Percentiles rank a stretch among this genome's conserved stretches.
Conservation (phyloP, 1,140 invertebrate genomes). For the Pomacea maculata region DNA sequence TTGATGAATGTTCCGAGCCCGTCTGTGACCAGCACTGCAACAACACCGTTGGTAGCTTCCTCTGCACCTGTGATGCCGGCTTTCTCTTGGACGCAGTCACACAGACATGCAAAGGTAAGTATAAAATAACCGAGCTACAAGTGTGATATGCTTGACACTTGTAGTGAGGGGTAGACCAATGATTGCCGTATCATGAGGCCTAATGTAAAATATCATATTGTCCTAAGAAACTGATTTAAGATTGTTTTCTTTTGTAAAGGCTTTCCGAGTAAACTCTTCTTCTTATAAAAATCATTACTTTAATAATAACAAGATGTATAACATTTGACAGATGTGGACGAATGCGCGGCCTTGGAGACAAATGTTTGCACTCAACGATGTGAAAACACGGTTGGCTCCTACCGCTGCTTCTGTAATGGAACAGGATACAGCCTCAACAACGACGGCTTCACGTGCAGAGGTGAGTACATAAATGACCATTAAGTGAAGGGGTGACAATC, state of each 20-base stretch:
- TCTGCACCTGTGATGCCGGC: neutral
- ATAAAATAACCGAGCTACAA: too few relatives aligned
- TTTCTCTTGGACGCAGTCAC: neutral
- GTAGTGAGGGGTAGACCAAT: too few relatives aligned
- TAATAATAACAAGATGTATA: too few relatives aligned
- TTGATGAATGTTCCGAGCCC: neutral
- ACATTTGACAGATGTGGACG: neutral
- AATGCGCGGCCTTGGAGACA: neutral
- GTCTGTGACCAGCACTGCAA: neutral
- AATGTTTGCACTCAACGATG: neutral
- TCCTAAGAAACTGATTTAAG: too few relatives aligned
- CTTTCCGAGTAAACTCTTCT: too few relatives aligned
- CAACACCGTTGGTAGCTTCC: neutral
- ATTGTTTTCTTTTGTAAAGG: too few relatives aligned
- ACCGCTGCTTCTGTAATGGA: neutral
- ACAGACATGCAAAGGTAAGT: neutral
- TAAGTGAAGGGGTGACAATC: too few relatives aligned
- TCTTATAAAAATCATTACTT: too few relatives aligned
- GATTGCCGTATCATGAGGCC: too few relatives aligned
- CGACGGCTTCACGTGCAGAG: neutral
- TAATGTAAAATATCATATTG: too few relatives aligned
- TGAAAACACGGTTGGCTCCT: neutral
- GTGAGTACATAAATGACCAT: neutral
- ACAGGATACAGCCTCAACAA: neutral
- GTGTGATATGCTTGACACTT: too few relatives aligned